Evolutionary conservation across 2,888 invertebrate genomes (phyloP).

Genomic region (Leptothorax acervorum): DNA sequence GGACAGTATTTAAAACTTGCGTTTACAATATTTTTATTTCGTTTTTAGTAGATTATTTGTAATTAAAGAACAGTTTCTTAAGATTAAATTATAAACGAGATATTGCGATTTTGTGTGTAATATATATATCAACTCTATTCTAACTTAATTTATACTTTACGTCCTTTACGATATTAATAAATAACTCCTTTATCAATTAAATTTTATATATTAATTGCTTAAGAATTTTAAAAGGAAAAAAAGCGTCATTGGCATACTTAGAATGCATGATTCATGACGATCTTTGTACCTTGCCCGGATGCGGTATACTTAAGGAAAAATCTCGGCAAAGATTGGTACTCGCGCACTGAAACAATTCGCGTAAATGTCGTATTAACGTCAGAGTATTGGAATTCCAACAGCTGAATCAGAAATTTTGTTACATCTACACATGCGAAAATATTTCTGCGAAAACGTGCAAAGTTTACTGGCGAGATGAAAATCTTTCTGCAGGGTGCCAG

Average conservation of each 20-base stretch:
- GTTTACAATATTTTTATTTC: not conserved
- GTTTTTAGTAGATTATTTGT: not conserved
- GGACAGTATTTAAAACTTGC: not conserved
- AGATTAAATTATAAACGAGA: not conserved
- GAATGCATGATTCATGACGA: conserved; percentile 43
- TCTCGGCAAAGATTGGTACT: conserved; percentile 36
- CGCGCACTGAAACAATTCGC: conserved; percentile 60
- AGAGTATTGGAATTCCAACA: conserved; percentile 74
- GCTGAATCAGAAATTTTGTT: conserved; percentile 77
- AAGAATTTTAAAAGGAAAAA: not conserved
- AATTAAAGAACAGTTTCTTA: not conserved
- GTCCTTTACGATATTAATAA: not conserved
- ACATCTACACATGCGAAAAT: conserved; percentile 44
- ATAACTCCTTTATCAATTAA: not conserved
- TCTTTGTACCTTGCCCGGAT: conserved; percentile 15
- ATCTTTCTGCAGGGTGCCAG: not conserved
- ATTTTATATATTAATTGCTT: not conserved
- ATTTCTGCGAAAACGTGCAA: conserved; percentile 43
- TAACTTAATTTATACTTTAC: not conserved
- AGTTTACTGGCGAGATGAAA: conserved; percentile 14
- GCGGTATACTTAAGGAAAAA: not conserved
- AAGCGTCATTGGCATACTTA: not conserved
- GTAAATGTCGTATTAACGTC: conserved; percentile 67
- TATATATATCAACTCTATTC: not conserved
- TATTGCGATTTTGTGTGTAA: not conserved